Evolutionary conservation across 2,113 vertebrate species (phyloP).

Genomic region (Equus przewalskii): DNA sequence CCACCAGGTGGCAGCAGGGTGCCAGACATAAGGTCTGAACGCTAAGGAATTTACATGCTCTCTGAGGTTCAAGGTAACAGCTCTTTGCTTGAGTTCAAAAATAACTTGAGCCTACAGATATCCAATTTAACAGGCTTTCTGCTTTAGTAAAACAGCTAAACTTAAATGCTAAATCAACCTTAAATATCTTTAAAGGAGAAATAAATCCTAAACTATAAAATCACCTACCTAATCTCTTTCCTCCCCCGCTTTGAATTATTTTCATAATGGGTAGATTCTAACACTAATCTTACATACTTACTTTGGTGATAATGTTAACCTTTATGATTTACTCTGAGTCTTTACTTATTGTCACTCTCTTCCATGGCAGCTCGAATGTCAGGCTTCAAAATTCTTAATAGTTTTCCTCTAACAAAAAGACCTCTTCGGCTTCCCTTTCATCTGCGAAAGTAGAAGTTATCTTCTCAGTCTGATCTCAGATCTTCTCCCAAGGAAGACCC

Average conservation of each 20-base stretch:
- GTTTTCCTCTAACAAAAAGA: slow-evolving; percentile 14
- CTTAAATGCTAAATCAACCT: slow-evolving; percentile 61
- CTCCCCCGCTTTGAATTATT: slow-evolving; percentile 20
- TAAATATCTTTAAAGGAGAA: slow-evolving; percentile 61
- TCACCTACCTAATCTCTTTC: slow-evolving; percentile 1
- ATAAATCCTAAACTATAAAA: slow-evolving; percentile 49
- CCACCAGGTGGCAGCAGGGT: slow-evolving; percentile 79
- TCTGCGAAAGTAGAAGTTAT: background rate
- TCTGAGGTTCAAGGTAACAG: slow-evolving; percentile 5
- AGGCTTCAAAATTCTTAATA: slow-evolving; percentile 57
- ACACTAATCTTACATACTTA: background rate
- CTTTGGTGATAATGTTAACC: background rate
- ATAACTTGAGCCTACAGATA: background rate
- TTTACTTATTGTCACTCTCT: slow-evolving; percentile 35
- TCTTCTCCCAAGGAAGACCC: background rate
- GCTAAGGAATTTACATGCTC: background rate
- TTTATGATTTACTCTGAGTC: background rate
- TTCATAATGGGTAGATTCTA: slow-evolving; percentile 6
- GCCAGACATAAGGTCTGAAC: slow-evolving; percentile 9
- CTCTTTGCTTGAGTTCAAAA: slow-evolving; percentile 54
- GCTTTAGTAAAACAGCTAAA: slow-evolving; percentile 50
- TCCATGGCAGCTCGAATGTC: background rate
- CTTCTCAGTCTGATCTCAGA: background rate
- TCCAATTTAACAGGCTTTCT: slow-evolving; percentile 1
- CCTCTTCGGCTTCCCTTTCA: background rate